Conservation (phyloP, 2,113 vertebrate genomes). For the Ceyx margarethae region DNA sequence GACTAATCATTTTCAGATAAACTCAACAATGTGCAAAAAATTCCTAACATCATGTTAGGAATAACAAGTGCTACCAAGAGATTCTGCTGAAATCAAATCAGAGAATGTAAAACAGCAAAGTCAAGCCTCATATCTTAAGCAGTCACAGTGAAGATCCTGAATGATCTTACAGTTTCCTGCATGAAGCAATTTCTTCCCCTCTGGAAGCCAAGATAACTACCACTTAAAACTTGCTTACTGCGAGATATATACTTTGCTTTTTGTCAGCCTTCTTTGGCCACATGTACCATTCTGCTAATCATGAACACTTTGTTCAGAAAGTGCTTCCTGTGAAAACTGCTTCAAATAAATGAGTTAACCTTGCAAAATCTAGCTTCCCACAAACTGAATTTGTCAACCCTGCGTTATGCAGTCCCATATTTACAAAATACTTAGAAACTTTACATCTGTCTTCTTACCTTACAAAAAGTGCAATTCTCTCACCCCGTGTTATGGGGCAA, state of each 20-base stretch:
- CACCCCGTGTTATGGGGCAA: conserved; percentile 74
- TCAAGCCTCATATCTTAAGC: conserved; percentile 58
- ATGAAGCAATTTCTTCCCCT: conserved; percentile 42
- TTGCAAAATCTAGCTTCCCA: conserved; percentile 85
- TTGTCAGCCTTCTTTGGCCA: conserved; percentile 68
- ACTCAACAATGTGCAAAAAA: conserved; percentile 77
- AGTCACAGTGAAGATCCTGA: conserved; percentile 68
- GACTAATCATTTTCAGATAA: conserved; percentile 75
- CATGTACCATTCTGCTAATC: conserved; percentile 51
- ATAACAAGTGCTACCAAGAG: conserved; percentile 73
- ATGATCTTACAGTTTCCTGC: conserved; percentile 19
- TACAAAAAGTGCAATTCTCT: conserved; percentile 86
- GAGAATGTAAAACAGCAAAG: conserved; percentile 35
- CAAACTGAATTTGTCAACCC: conserved; percentile 71
- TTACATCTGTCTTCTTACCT: conserved; percentile 77
- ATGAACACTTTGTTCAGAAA: conserved; percentile 63
- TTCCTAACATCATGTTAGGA: conserved; percentile 63
- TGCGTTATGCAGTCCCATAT: conserved; percentile 81
- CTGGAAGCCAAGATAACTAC: background rate
- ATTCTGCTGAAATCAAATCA: conserved; percentile 55
- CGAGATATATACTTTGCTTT: conserved; percentile 61
- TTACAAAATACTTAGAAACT: conserved; percentile 85
- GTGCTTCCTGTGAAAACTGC: conserved; percentile 72
- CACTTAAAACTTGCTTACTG: conserved; percentile 45
- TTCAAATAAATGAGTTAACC: conserved; percentile 83